phyloP scores from a whole-genome alignment of 1,140 invertebrate species.

The Phthorimaea operculella region DNA sequence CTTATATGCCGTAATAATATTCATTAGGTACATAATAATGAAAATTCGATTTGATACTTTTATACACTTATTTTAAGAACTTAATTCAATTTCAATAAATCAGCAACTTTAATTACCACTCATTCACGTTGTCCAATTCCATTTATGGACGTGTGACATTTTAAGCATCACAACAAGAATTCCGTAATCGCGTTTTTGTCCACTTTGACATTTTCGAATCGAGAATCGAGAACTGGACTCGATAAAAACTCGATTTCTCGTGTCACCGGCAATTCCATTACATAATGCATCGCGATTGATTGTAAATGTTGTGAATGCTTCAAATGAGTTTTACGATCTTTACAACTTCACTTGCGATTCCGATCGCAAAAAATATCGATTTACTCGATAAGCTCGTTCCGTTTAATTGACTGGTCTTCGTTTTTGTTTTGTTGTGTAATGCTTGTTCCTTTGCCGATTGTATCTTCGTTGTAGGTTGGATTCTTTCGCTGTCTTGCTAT shows the following conservation, averaged over 20 bases:
- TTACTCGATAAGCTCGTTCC: conserved; percentile 3
- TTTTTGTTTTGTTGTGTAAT: background rate
- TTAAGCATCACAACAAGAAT: conserved; percentile 1
- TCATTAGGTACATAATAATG: no score
- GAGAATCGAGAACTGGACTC: conserved; percentile 11
- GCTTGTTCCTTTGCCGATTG: background rate
- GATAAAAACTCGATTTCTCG: conserved; percentile 15
- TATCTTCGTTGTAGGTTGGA: background rate
- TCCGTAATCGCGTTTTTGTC: conserved; percentile 13
- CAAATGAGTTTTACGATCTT: background rate
- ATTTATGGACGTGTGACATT: conserved; percentile 9
- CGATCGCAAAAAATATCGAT: conserved; percentile 4
- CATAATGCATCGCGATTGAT: conserved; percentile 15
- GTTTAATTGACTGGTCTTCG: background rate
- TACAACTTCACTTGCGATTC: conserved; percentile 3
- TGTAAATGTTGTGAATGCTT: conserved; percentile 5
- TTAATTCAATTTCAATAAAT: conserved; percentile 4
- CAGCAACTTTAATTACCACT: background rate
- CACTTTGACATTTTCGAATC: conserved; percentile 19
- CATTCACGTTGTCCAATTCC: conserved; percentile 7
- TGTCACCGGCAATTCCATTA: conserved; percentile 6
- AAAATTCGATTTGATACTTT: no score
- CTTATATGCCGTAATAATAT: no score
- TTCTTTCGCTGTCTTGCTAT: no score
- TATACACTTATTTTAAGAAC: background rate